A percentile compares a stretch with the other conserved stretches of the same genome.
Conservation (phyloP, 2,113 vertebrate genomes). For the Centropus bengalensis region DNA sequence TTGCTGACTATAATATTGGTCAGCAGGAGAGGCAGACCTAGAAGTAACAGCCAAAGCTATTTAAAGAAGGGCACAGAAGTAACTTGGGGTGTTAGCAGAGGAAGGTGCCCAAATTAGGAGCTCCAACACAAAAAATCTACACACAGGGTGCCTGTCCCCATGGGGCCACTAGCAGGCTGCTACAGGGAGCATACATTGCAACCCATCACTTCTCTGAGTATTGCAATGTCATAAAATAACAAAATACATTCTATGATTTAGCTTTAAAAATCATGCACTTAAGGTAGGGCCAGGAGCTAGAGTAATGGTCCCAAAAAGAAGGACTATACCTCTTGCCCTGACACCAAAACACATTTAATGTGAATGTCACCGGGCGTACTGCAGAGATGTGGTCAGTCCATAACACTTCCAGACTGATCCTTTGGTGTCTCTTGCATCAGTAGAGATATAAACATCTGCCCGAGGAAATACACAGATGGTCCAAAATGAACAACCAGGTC, state of each 20-base stretch:
- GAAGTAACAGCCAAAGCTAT: background rate
- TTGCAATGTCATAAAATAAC: background rate
- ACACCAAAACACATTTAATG: background rate
- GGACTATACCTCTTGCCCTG: background rate
- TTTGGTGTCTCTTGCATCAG: background rate
- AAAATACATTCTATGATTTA: background rate
- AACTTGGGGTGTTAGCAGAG: background rate
- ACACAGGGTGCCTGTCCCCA: background rate
- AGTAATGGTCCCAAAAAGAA: background rate
- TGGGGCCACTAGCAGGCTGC: rapidly evolving
- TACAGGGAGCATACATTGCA: background rate
- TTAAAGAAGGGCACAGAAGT: background rate
- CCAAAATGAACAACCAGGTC: background rate
- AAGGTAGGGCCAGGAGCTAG: background rate
- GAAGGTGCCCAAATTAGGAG: background rate
- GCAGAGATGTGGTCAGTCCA: rapidly evolving
- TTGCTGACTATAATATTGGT: background rate
- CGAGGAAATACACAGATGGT: background rate
- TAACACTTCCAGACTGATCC: background rate
- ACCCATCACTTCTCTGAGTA: background rate
- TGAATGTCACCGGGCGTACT: background rate
- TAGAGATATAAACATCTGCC: background rate
- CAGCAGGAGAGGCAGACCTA: background rate
- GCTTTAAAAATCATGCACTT: background rate
- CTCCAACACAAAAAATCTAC: background rate